Evolutionary conservation across 2,797 vertebrate genomes (phyloP).

Genomic region (Parauchenoglanis punctatus): DNA sequence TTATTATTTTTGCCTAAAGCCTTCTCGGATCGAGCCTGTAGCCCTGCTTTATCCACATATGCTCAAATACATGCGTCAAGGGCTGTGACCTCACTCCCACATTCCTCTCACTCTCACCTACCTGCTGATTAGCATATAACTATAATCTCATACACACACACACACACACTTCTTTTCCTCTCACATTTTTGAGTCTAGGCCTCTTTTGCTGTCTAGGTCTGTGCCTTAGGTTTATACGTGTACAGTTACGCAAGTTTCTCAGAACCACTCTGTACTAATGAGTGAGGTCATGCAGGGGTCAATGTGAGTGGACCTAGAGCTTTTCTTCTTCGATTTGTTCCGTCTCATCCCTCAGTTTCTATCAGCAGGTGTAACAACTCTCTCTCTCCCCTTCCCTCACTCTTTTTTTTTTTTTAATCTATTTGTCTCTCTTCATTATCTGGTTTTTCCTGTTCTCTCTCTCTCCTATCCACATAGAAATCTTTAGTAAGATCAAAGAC

Average conservation of each 20-base stretch:
- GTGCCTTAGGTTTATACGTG: neutral
- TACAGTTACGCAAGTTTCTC: conserved; percentile 27
- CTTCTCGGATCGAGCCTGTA: neutral
- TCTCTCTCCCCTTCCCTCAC: neutral
- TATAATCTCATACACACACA: conserved; percentile 28
- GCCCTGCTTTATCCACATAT: conserved; percentile 39
- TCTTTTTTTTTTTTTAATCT: too few relatives aligned
- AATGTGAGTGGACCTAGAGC: conserved; percentile 61
- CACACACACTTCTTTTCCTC: neutral
- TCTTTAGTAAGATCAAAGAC: neutral
- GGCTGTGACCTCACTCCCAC: conserved; percentile 46
- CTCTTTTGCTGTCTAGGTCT: neutral
- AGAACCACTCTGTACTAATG: conserved; percentile 65
- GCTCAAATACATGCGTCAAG: conserved; percentile 41
- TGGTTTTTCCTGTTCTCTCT: neutral
- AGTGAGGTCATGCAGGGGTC: conserved; percentile 64
- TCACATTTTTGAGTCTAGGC: neutral
- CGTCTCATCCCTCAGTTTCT: conserved; percentile 34
- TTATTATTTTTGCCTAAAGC: conserved; percentile 26
- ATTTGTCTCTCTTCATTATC: too few relatives aligned
- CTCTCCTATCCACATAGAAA: neutral
- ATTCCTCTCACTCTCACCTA: conserved; percentile 42
- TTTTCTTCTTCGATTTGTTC: conserved; percentile 20
- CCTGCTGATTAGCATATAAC: conserved; percentile 44
- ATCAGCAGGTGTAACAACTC: neutral